A percentile compares a stretch with the other conserved stretches of the same genome.
Conservation (phyloP, 2,113 vertebrate species). For the Odontophorus gujanensis region DNA sequence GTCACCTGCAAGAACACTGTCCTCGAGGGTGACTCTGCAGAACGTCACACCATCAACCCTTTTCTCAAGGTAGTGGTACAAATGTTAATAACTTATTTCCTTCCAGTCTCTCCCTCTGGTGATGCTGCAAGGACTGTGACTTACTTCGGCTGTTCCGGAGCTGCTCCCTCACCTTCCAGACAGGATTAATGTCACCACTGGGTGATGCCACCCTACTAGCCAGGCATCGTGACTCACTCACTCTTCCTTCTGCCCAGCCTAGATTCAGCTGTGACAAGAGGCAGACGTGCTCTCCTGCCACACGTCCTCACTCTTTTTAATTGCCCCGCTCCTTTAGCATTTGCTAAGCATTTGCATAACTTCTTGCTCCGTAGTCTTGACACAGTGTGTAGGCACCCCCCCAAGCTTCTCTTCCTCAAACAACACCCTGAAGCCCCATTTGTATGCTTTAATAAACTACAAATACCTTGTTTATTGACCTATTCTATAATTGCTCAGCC, state of each 20-base stretch:
- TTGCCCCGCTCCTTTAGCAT: not conserved
- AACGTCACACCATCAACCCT: not conserved
- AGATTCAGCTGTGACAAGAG: not conserved
- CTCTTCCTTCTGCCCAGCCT: constrained; percentile 1
- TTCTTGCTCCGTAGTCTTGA: not conserved
- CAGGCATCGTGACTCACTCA: not conserved
- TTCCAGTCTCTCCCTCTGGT: not conserved
- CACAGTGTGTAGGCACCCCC: not conserved
- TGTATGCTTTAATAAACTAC: not conserved
- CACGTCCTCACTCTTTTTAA: not conserved
- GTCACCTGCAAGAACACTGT: rapidly evolving
- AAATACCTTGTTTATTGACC: not conserved
- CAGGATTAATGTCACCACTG: not conserved
- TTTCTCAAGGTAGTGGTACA: not conserved
- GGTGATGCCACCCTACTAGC: not conserved
- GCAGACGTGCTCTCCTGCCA: constrained; percentile 15
- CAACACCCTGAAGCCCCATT: not conserved
- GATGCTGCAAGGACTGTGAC: not conserved
- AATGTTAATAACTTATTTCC: not conserved
- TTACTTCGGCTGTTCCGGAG: not conserved
- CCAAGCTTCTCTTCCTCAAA: not conserved
- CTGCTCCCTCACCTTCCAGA: not conserved
- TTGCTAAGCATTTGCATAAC: not conserved
- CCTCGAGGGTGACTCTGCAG: not conserved
- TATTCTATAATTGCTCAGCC: not conserved